phyloP scores from a whole-genome alignment of 2,113 vertebrate genomes.

The Sisor rabdophorus region DNA sequence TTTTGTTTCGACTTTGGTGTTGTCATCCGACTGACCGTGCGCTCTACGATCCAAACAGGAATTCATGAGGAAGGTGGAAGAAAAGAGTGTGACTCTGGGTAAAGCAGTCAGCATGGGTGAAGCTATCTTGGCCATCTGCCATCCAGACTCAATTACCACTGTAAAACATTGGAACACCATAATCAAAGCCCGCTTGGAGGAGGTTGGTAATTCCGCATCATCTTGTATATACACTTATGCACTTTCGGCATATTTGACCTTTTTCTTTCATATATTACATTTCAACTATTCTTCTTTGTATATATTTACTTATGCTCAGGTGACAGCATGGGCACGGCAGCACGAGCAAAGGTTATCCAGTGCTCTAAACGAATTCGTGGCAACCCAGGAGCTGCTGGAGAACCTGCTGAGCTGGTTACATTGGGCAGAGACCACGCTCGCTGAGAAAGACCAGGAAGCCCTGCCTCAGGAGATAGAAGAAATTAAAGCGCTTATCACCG shows the following conservation, averaged over 20 bases:
- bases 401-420: constrained; percentile 88
- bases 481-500: constrained; percentile 88
- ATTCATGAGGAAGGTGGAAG: constrained; percentile 93
- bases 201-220: constrained; percentile 72
- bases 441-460: constrained; percentile 84
- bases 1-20: neutral
- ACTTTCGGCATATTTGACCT: neutral
- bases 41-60: constrained; percentile 71
- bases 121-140: constrained; percentile 87
- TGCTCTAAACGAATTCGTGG: constrained; percentile 81
- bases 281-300: too few relatives aligned
- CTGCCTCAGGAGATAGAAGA: constrained; percentile 92
- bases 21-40: constrained; percentile 49
- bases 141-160: constrained; percentile 95
- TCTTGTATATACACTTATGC: neutral
- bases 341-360: constrained; percentile 87
- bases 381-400: constrained; percentile 89
- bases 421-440: constrained; percentile 90
- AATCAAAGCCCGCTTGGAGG: constrained; percentile 95
- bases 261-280: too few relatives aligned
- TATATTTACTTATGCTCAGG: constrained; percentile 64
- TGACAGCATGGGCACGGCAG: constrained; percentile 91
- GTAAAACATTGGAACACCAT: constrained; percentile 99
- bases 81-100: constrained; percentile 82
- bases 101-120: constrained; percentile 91